These are phyloP conservation scores for Platyscapa corneri DNA, from an alignment of 1,140 invertebrate genomes.

Conservation along the genomic window DNA sequence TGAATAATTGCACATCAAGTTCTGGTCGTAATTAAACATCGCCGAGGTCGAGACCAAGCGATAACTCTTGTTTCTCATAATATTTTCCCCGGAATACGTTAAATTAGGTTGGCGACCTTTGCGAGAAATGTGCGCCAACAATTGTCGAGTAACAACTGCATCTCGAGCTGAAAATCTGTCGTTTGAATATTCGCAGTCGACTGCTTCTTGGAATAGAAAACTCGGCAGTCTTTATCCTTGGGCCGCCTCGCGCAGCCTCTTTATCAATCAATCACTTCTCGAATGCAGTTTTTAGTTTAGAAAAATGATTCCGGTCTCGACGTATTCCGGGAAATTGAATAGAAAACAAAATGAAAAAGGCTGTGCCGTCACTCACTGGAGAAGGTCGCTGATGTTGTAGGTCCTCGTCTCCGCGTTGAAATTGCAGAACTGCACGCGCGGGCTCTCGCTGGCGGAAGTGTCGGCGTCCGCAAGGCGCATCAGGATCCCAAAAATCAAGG, in stretches of 20 bases:
- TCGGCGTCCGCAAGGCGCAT: background rate
- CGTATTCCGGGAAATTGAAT: too few species aligned
- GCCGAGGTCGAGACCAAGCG: background rate
- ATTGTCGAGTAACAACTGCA: too few species aligned
- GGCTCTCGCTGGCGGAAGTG: background rate
- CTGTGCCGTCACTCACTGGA: conserved; percentile 60
- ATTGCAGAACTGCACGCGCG: conserved; percentile 41
- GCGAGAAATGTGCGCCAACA: background rate
- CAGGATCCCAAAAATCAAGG: conserved; percentile 16
- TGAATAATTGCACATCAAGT: conserved; percentile 12
- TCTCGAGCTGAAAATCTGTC: too few species aligned
- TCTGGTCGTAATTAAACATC: background rate
- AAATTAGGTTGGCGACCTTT: too few species aligned
- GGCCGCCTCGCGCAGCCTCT: too few species aligned
- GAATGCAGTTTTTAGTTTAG: too few species aligned
- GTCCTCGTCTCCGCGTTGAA: conserved; percentile 56
- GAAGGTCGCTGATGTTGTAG: conserved; percentile 63
- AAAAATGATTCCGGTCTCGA: too few species aligned
- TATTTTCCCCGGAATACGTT: background rate
- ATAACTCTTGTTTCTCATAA: background rate
- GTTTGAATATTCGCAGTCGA: too few species aligned
- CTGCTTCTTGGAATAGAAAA: too few species aligned
- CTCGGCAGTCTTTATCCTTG: too few species aligned
- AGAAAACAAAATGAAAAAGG: background rate
- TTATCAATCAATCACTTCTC: too few species aligned